phyloP scores from a whole-genome alignment of 2,888 invertebrate species.

The Herminia tarsipennalis region DNA sequence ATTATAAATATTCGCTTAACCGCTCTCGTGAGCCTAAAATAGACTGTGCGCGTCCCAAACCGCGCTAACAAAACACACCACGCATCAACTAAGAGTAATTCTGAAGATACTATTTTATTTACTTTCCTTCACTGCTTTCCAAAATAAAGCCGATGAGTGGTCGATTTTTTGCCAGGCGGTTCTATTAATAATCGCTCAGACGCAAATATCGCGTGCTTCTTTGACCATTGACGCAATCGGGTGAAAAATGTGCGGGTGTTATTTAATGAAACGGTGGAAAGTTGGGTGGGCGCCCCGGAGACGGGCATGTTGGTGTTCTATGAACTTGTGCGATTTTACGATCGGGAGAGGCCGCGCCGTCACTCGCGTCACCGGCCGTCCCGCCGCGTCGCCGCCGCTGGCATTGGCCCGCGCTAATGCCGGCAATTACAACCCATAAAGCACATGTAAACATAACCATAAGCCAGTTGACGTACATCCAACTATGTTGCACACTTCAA shows the following conservation, averaged over 20 bases:
- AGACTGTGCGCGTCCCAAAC: constrained; percentile 57
- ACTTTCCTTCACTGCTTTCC: constrained; percentile 73
- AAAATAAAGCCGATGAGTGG: constrained; percentile 79
- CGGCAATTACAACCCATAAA: constrained; percentile 62
- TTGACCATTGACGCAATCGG: constrained; percentile 82
- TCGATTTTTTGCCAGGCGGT: constrained; percentile 76
- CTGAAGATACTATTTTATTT: constrained; percentile 76
- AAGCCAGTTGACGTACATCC: constrained; percentile 41
- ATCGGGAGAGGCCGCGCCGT: constrained; percentile 27
- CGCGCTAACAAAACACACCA: constrained; percentile 68
- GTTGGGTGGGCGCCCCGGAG: constrained; percentile 61
- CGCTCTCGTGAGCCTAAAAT: constrained; percentile 63
- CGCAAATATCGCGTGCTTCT: constrained; percentile 80
- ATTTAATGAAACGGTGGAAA: constrained; percentile 77
- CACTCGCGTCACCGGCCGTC: constrained; percentile 37
- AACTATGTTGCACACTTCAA: constrained; percentile 24
- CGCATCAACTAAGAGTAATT: constrained; percentile 64
- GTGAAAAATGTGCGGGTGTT: constrained; percentile 79
- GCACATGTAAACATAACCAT: constrained; percentile 63
- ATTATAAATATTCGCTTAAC: constrained; percentile 76
- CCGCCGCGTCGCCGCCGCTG: constrained; percentile 17
- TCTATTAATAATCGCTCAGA: constrained; percentile 77
- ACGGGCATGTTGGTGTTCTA: constrained; percentile 57
- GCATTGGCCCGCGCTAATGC: constrained; percentile 41
- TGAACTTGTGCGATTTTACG: constrained; percentile 71